Base-by-base conservation (phyloP, 2,113 vertebrate genomes). In the Myxocyprinus asiaticus region DNA sequence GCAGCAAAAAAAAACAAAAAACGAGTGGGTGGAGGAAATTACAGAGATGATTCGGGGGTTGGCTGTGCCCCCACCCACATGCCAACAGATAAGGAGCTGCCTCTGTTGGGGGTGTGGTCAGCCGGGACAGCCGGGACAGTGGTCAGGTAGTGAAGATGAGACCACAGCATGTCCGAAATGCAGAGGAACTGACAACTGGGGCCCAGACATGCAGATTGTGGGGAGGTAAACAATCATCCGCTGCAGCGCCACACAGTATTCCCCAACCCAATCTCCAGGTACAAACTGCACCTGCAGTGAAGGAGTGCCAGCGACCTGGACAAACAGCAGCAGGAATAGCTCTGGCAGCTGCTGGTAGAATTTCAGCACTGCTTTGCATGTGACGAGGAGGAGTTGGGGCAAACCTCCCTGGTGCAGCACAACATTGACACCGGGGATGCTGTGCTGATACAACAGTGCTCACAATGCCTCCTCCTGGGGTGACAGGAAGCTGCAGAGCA, bases 291-390 rank as follows among this genome's bases (percentile, higher is more conserved):
- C n/a, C n/a, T n/a, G n/a, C n/a, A n/a, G 47, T 33, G 64, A 6
- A 75, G 65, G 5, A 81, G 75, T 62, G 59, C n/a, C n/a, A n/a
- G n/a, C n/a, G n/a, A n/a, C n/a, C 8, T 62, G 59, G 59, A 62
- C 22, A 9, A 56, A 17, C 17, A 8, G 17, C 15, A 64, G 55
- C 55, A 56, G 55, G 14, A 9, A 5, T 10, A 56, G 62, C 43
- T 64, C 9, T 64, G 33, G 62, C 1, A 64, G 17, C 17, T 64
- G 22, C 11, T 64, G 7, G 4, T 64, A 9, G 62, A 43, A 4
- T 64, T 64, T 10, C 9, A 42, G 22, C 15, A 64, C 33, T 64
- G 62, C 17, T 64, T 64, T 64, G 33, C 62, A 9, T 63, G 9
- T 63, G 9, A 63, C 11, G 61, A 64, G 5, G 3, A 1, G 4